Conservation (phyloP, 2,113 vertebrate genomes). For the Nanorana parkeri region DNA sequence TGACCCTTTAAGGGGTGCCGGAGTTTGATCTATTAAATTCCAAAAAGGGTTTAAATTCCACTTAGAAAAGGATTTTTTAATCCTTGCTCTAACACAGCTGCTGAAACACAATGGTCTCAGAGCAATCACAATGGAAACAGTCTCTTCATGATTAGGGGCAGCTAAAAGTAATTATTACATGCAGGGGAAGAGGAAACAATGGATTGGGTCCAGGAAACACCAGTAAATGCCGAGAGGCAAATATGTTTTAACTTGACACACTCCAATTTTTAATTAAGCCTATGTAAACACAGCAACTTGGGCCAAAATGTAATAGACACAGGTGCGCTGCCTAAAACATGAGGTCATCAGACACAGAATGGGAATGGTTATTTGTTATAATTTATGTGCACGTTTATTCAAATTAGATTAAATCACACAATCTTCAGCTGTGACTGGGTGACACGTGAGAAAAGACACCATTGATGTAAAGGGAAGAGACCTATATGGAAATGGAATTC, state of each 20-base stretch:
- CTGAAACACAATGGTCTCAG: no score
- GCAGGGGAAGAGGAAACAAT: neutral
- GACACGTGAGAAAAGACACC: no score
- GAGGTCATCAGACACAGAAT: neutral
- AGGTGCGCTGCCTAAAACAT: neutral
- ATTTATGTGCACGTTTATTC: neutral
- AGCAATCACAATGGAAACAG: no score
- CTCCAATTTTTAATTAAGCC: slow-evolving; percentile 20
- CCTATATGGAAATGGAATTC: no score
- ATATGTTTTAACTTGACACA: neutral
- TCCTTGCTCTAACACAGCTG: no score
- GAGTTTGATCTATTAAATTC: no score
- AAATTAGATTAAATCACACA: neutral
- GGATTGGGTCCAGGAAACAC: neutral
- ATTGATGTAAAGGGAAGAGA: no score
- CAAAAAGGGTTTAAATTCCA: no score
- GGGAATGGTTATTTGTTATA: neutral
- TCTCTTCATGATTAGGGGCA: no score
- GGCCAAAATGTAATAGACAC: slow-evolving; percentile 20
- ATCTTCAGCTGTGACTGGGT: neutral
- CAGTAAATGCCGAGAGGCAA: slow-evolving; percentile 15
- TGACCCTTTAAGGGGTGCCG: no score
- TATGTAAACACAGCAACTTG: neutral
- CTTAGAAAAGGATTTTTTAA: no score
- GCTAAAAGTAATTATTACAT: no score